Evolutionary conservation across 2,888 invertebrate genomes (phyloP), one percentile per base, ranked within the genome.

Genomic region (Cartodere bifasciata): DNA sequence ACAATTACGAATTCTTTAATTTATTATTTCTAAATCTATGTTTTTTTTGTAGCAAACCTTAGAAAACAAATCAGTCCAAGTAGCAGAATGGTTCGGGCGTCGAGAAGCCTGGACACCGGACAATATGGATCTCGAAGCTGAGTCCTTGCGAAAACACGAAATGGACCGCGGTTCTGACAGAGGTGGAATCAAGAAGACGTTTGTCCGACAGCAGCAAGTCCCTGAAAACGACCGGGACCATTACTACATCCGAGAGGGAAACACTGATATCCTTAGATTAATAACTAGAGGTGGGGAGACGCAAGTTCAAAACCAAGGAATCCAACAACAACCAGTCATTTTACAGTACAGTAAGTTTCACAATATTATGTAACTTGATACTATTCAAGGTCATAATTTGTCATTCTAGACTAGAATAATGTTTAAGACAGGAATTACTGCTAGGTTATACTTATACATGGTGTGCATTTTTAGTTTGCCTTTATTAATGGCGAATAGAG

Each of bases 81-180:
- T 75, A 47, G 75, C 72, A 40, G 80, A 80, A 55, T 80, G 80
- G 80, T 67, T 66, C 53, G 74, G 76, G 50, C 66, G 76, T 53
- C 72, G 80, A 52, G 85, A 86, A 67, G 86, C 86, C 16, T 87
- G 86, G 86, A 84, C 84, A 49, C 84, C 84, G 22, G 83, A 83
- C 56, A 73, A 47, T 15, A 51, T 45, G 2, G 47, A 54, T 25
- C 46, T 50, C 3, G 59, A 66, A 31, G 61, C 59, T 4, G 73
- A 76, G 34, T 83, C 82, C 0, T 67, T 84, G 46, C 63, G 76
- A 39, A 65, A 79, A 33, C 81, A 84, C 48, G 84, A 85, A 61
- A 70, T 78, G 35, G 83, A 84, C 42, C 65, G 82, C 23, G 82
- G 78, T 4, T 81, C 82, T 11, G 83, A 83, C 40, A 63, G 70